A percentile compares a stretch with the other conserved stretches of the same genome.
Evolutionary conservation across 1,140 invertebrate genomes (phyloP).

Genomic region (Geopemphigus sp.): DNA sequence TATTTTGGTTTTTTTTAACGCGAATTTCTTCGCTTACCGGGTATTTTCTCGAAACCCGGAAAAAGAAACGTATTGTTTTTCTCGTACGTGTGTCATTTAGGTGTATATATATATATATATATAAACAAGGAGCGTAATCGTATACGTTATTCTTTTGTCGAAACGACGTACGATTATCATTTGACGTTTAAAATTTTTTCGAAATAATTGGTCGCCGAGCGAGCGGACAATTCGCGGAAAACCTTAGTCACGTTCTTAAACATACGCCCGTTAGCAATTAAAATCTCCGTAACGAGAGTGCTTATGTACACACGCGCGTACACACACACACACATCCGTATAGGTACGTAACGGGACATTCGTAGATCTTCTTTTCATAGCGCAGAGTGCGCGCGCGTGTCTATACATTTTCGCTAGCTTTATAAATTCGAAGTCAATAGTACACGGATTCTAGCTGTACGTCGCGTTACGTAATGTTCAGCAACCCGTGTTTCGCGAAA

Average conservation of each 20-base stretch:
- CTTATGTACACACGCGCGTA: no score
- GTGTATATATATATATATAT: no score
- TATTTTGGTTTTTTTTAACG: no score
- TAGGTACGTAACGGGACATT: neutral
- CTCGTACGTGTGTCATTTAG: no score
- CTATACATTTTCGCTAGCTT: neutral
- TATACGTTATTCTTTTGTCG: neutral
- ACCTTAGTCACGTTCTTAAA: neutral
- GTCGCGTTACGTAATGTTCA: no score
- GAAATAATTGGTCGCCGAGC: constrained; percentile 5
- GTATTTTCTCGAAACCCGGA: no score
- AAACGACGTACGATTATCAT: neutral
- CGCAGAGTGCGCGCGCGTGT: neutral
- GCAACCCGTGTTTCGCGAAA: no score
- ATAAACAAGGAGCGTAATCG: no score
- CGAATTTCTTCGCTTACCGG: no score
- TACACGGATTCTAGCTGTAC: no score
- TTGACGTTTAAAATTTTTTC: neutral
- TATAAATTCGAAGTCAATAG: neutral
- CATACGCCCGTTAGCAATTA: neutral
- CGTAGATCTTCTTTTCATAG: neutral
- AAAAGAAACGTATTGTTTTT: no score
- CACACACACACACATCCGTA: no score
- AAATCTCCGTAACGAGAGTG: neutral
- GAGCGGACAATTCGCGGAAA: neutral